Evolutionary conservation across 2,888 invertebrate species (phyloP), one percentile per base, ranked within the genome.

Genomic region (Apamea monoglypha): DNA sequence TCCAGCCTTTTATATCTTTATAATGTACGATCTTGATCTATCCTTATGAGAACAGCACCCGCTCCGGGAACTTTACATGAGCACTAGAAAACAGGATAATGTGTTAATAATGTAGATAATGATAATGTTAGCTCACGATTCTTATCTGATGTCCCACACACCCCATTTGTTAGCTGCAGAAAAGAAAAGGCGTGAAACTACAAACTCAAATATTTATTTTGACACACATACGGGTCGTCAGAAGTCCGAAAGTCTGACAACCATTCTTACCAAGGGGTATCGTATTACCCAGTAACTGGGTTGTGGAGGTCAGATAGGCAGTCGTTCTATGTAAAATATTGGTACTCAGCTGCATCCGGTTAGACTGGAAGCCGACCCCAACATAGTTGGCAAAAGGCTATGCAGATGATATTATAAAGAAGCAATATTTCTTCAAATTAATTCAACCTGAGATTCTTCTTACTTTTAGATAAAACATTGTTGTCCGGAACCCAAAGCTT

Each of bases 21-120:
- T 61, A 36, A 63, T 36, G 3, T 14, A 53, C 21, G 44, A 78
- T n/a, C 32, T 32, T 7, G 18, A 56, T 79, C 36, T 78, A 47
- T 79, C 61, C 63, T 64, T 36, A 53, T 36, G 25, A 63, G 32
- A 32, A 21, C 32, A 16, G 1, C 8, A 8, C 47, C 29, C 25
- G 25, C 5, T 25, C 21, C 7, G n/a, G 3, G 0, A 36, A 25
- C 25, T 36, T 79, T n/a, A 59, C 18, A 2, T 32, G 32, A 32
- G 18, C 0, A 6, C 6, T 29, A 29, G 8, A 80, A 21, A 40
- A 72, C 32, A 32, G 18, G 40, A 50, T 50, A 50, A 80, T 63
- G 29, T 25, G 36, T 50, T 21, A 18, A 18, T 36, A 25, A 64
- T 36, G 5, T 64, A 64, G 1, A 64, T n/a, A n/a, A n/a, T n/a